Evolutionary conservation across 2,888 invertebrate genomes (phyloP).

Genomic region (Beris chalybata): DNA sequence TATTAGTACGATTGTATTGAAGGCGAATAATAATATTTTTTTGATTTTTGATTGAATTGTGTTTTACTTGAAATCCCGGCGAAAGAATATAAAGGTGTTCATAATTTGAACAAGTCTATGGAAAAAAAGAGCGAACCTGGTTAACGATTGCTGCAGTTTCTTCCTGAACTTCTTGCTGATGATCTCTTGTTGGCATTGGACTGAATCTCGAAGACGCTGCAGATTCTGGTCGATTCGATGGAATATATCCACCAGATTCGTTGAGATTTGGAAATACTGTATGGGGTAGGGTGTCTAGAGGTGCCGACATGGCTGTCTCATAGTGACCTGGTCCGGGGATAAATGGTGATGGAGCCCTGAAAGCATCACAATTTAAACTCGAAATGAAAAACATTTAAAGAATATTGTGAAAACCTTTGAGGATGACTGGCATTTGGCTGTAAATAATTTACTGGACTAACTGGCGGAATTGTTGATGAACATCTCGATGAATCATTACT

Average conservation of each 20-base stretch:
- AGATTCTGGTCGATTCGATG: slow-evolving; percentile 45
- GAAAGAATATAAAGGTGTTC: no score
- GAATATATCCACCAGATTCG: slow-evolving; percentile 54
- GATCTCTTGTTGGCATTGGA: slow-evolving; percentile 56
- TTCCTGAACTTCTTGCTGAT: slow-evolving; percentile 55
- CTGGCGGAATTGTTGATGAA: slow-evolving; percentile 54
- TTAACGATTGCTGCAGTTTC: slow-evolving; percentile 54
- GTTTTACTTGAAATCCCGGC: no score
- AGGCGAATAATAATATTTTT: no score
- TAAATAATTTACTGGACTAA: slow-evolving; percentile 42
- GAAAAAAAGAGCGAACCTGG: slow-evolving; percentile 48
- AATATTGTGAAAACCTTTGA: slow-evolving; percentile 56
- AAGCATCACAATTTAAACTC: background rate
- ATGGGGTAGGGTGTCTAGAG: slow-evolving; percentile 57
- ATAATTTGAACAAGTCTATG: background rate
- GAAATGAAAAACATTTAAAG: no score
- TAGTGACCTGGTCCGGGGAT: slow-evolving; percentile 59
- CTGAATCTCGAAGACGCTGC: slow-evolving; percentile 48
- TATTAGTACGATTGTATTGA: no score
- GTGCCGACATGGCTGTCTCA: slow-evolving; percentile 51
- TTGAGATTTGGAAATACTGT: slow-evolving; percentile 60
- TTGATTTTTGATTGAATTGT: no score
- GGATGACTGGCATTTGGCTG: slow-evolving; percentile 48
- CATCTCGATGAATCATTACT: slow-evolving; percentile 60
- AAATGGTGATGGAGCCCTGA: slow-evolving; percentile 60